Percentiles rank a stretch among this genome's conserved stretches.
Conservation (phyloP, 2,888 invertebrate genomes). For the Scelioninae gen. 2 region DNA sequence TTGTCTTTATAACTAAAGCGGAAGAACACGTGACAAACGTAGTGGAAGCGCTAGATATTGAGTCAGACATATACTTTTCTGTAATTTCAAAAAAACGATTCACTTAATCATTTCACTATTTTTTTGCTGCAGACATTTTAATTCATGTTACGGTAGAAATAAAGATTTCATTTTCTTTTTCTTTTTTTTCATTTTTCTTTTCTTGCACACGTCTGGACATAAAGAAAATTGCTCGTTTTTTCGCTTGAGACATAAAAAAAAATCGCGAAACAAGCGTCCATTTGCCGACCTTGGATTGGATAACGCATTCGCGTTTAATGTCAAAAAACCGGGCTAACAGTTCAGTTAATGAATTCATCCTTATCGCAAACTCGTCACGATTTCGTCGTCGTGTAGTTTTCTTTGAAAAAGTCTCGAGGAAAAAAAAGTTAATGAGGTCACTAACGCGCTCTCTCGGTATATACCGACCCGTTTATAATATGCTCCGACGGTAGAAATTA, state of each 20-base stretch:
- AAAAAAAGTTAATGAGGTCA: constrained; percentile 65
- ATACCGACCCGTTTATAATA: constrained; percentile 45
- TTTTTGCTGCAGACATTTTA: no score
- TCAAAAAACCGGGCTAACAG: constrained; percentile 11
- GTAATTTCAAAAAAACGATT: no score
- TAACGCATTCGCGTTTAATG: background rate
- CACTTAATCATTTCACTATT: no score
- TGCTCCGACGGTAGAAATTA: constrained; percentile 64
- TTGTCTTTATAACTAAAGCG: no score
- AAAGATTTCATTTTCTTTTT: no score
- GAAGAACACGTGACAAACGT: constrained; percentile 21
- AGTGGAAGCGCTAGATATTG: no score
- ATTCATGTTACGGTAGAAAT: no score
- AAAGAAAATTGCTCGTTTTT: background rate
- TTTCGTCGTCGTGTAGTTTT: constrained; percentile 29
- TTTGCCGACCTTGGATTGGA: constrained; percentile 22
- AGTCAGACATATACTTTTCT: no score
- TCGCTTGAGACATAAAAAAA: constrained; percentile 9
- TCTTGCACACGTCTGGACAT: background rate
- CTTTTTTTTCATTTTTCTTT: background rate
- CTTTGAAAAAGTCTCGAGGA: constrained; percentile 25
- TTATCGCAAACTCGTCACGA: constrained; percentile 61
- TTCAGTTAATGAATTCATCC: constrained; percentile 68
- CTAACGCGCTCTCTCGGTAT: constrained; percentile 35
- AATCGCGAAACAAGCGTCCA: constrained; percentile 12